A percentile compares a stretch with the other conserved stretches of the same genome.
Conservation (phyloP, 1,140 invertebrate genomes). For the Pogonognathellus flavescens region DNA sequence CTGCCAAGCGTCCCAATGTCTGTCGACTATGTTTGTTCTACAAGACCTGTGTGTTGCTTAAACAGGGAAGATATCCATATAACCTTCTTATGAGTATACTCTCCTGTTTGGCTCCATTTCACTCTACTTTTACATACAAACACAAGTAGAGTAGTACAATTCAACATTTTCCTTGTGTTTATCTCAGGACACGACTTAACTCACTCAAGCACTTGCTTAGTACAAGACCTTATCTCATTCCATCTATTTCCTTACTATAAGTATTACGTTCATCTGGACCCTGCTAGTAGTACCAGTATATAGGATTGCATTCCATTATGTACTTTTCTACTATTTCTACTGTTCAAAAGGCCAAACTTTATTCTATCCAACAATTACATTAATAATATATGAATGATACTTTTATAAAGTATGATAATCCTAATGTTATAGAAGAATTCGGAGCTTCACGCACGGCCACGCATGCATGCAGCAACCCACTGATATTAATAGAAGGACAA, state of each 20-base stretch:
- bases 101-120: not conserved
- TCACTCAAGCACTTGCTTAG: not conserved
- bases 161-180: not conserved
- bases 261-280: not conserved
- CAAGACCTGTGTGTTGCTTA: not conserved
- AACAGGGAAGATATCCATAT: no score
- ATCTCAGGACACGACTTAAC: not conserved
- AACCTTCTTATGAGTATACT: not conserved
- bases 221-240: not conserved
- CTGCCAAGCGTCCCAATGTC: constrained; percentile 20
- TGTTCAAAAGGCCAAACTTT: no score
- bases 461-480: no score
- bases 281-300: no score
- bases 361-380: no score
- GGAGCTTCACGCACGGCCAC: no score
- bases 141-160: not conserved
- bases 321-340: not conserved
- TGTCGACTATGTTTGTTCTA: not conserved
- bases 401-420: no score
- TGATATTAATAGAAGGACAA: no score
- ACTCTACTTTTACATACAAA: not conserved
- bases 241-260: no score
- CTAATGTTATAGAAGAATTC: no score
- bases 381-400: no score
- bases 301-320: constrained; percentile 2